A percentile compares a stretch with the other conserved stretches of the same genome.
Conservation (phyloP, 2,888 invertebrate genomes). For the Leucoptera coffeella region DNA sequence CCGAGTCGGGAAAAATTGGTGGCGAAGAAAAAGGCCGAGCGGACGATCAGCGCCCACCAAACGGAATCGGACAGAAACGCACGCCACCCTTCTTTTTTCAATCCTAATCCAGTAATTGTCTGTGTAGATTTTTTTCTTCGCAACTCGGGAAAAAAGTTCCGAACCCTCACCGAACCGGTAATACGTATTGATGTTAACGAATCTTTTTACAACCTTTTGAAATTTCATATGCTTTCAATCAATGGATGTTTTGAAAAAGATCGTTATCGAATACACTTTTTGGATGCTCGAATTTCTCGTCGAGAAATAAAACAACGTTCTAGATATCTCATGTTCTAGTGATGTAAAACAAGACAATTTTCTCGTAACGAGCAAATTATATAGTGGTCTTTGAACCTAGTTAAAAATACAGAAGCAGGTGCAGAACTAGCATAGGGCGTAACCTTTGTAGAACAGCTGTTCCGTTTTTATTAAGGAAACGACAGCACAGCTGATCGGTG, state of each 20-base stretch:
- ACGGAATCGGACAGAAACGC: not conserved
- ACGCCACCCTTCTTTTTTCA: slow-evolving; percentile 21
- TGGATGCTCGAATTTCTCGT: too few relatives aligned
- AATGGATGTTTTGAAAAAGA: too few relatives aligned
- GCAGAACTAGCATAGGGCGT: slow-evolving; percentile 28
- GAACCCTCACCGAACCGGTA: not conserved
- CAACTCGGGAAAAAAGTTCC: too few relatives aligned
- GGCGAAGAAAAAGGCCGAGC: slow-evolving; percentile 19
- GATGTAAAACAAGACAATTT: too few relatives aligned
- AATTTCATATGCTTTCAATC: too few relatives aligned
- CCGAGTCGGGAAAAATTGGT: slow-evolving; percentile 13
- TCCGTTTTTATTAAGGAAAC: slow-evolving; percentile 25
- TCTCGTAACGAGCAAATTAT: too few relatives aligned
- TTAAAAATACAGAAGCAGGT: slow-evolving; percentile 34
- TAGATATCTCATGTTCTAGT: too few relatives aligned
- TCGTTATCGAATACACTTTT: too few relatives aligned
- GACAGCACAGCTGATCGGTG: slow-evolving; percentile 17
- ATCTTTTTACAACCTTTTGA: too few relatives aligned
- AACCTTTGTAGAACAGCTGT: slow-evolving; percentile 45
- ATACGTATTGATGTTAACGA: slow-evolving; percentile 22
- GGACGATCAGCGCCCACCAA: too few relatives aligned
- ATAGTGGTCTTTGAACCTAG: too few relatives aligned
- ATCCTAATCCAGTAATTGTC: slow-evolving; percentile 44
- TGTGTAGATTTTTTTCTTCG: slow-evolving; percentile 25
- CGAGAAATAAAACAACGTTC: too few relatives aligned